phyloP scores from a whole-genome alignment of 92 coral and sea anemone species.

The Plumapathes pennacea region DNA sequence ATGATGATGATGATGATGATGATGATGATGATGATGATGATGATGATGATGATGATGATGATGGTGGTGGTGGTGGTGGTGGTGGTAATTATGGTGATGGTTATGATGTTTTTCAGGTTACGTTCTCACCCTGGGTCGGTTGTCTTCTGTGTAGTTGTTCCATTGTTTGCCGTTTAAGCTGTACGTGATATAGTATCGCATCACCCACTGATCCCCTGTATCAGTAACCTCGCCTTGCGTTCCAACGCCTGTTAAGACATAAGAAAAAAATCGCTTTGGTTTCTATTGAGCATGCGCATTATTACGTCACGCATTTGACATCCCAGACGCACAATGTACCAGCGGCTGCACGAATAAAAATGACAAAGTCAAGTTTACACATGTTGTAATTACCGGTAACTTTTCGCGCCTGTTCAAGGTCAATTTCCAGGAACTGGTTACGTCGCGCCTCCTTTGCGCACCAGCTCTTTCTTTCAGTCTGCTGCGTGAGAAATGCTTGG shows the following conservation, averaged over 20 bases:
- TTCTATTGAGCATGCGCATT: too few relatives aligned
- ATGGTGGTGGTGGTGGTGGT: background rate
- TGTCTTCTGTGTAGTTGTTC: conserved; percentile 83
- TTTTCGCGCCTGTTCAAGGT: conserved; percentile 75
- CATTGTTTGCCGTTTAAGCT: conserved; percentile 72
- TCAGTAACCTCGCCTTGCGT: conserved; percentile 84
- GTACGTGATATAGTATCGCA: conserved; percentile 74
- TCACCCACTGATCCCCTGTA: conserved; percentile 81
- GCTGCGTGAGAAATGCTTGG: conserved; percentile 40
- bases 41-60: background rate
- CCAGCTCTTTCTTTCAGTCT: conserved; percentile 76
- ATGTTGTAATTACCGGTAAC: conserved; percentile 71
- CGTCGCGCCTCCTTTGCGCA: conserved; percentile 68
- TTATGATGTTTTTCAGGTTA: background rate
- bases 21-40: conserved; percentile 1
- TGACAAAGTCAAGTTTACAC: too few relatives aligned
- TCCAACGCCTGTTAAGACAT: conserved; percentile 77
- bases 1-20: background rate
- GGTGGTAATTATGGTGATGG: background rate
- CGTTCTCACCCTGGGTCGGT: conserved; percentile 75
- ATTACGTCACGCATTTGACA: too few relatives aligned
- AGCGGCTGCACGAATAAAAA: too few relatives aligned
- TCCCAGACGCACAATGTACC: too few relatives aligned
- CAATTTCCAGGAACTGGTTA: conserved; percentile 75
- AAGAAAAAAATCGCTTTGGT: too few relatives aligned